Evolutionary conservation across 2,888 invertebrate species (phyloP).

Genomic region (Pristionchus exspectatus): DNA sequence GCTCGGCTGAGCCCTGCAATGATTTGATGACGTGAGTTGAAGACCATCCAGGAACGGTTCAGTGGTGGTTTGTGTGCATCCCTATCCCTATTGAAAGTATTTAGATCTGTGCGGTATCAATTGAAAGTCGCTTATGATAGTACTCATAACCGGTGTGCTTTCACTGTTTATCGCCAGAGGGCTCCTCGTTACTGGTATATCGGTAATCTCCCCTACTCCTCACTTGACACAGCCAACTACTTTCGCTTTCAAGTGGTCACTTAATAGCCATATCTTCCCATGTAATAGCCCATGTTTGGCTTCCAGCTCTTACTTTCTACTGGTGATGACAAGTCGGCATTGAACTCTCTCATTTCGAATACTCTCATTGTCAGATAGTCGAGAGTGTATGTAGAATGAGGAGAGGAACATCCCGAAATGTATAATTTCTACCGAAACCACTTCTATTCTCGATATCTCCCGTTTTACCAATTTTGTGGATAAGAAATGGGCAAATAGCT

Average conservation of each 20-base stretch:
- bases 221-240: neutral
- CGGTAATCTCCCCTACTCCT: neutral
- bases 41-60: neutral
- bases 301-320: conserved; percentile 28
- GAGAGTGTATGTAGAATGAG: neutral
- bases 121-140: neutral
- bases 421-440: too few relatives aligned
- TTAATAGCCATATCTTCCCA: conserved; percentile 13
- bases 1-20: conserved; percentile 66
- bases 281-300: conserved; percentile 1
- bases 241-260: conserved; percentile 13
- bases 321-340: too few relatives aligned
- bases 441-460: too few relatives aligned
- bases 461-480: too few relatives aligned
- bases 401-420: neutral
- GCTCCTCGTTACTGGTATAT: conserved; percentile 11
- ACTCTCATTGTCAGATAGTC: too few relatives aligned
- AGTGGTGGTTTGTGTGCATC: too few relatives aligned
- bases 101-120: neutral
- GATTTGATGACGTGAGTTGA: neutral
- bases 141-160: neutral
- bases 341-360: too few relatives aligned
- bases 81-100: too few relatives aligned
- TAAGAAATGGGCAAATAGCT: too few relatives aligned
- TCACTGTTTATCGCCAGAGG: conserved; percentile 3